Percentiles rank a stretch among this genome's conserved stretches.
Evolutionary conservation across 2,888 invertebrate genomes (phyloP).

Genomic region (Limnephilus auricula): DNA sequence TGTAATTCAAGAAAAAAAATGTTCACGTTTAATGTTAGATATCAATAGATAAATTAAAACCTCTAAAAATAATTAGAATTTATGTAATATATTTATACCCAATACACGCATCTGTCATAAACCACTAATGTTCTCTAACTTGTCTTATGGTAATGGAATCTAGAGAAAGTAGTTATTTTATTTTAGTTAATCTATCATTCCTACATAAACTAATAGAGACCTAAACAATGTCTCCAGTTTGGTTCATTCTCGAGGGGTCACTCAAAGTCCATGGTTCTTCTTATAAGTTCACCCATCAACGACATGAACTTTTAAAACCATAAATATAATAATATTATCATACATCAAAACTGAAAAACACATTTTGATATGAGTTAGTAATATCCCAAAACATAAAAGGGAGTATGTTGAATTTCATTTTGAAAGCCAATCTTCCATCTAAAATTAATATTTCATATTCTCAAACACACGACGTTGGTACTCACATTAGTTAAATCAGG

Average conservation of each 20-base stretch:
- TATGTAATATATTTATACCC: too few relatives aligned
- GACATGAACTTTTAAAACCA: too few relatives aligned
- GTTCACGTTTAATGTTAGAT: too few relatives aligned
- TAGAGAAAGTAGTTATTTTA: too few relatives aligned
- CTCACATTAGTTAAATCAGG: background rate
- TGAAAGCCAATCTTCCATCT: background rate
- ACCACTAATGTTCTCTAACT: too few relatives aligned
- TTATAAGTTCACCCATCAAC: background rate
- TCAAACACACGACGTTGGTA: background rate
- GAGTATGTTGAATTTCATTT: background rate
- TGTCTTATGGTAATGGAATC: too few relatives aligned
- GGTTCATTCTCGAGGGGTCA: background rate
- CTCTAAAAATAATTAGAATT: too few relatives aligned
- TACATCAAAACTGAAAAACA: background rate
- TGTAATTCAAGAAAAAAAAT: too few relatives aligned
- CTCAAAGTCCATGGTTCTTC: too few relatives aligned
- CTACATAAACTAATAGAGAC: background rate
- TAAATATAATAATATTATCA: background rate
- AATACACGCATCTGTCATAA: too few relatives aligned
- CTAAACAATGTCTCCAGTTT: background rate
- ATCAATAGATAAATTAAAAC: too few relatives aligned
- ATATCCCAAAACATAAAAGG: background rate
- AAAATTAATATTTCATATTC: constrained; percentile 17
- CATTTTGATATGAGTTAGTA: background rate
- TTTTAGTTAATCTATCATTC: too few relatives aligned